Evolutionary conservation across 2,113 vertebrate species (phyloP), one percentile per base, ranked within the genome.

Genomic region (Leucoraja erinaceus): DNA sequence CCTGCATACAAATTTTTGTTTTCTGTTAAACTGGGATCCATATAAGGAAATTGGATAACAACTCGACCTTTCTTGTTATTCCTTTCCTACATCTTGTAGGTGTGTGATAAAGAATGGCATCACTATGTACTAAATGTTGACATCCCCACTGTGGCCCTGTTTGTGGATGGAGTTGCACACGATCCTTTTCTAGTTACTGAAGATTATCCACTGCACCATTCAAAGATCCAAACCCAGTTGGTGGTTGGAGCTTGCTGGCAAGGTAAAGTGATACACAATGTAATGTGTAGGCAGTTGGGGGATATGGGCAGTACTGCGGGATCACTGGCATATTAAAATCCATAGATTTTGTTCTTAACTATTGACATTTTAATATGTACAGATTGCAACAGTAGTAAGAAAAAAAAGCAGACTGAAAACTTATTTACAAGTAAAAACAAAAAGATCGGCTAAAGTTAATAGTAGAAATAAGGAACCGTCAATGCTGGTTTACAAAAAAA

Each of bases 221-320:
- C 98, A 92, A 97, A 95, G 95, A 97, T 98, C 33, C 97, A 98
- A 93, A 97, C 97, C 0, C 98, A 99, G 96, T 97, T 99, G 1
- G 97, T 98, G 47, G 97, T 99, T 1, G 99, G 98, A 56, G 99
- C 98, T 0, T 99, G 99, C 94, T 99, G 99, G 98, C 98, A 99
- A 98, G 99, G 99, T 99, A 97, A 93, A 59, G 16, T 90, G 31
- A 16, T 68, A 68, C 22, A 38, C 38, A 90, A 90, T 68, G 66
- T 16, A 68, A 16, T 16, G 16, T 68, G 66, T 9, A 14, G 38
- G 66, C 10, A 12, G 3, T 61, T 59, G 56, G 25, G 11, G 81
- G 10, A 16, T 68, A 16, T 68, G 11, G 81, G 47, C 9, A 18
- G 54, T 14, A 10, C 33, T 25, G 22, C 70, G 20, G 9, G 31